These are phyloP conservation scores for Eupithecia abbreviata DNA, from an alignment of 2,888 invertebrate species.

Conservation along the genomic window DNA sequence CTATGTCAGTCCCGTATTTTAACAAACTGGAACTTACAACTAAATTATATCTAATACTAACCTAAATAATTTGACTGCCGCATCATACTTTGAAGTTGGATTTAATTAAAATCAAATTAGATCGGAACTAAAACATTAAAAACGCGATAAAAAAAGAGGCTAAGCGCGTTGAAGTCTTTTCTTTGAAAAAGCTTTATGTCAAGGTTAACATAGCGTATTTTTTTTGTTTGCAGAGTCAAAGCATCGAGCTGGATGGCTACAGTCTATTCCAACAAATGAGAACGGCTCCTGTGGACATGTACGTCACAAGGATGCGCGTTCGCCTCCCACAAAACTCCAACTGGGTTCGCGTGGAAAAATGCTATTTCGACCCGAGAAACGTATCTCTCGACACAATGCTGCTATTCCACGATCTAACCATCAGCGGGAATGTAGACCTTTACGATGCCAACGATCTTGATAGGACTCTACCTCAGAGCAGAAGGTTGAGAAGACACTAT, in stretches of 20 bases:
- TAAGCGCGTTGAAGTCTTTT: slow-evolving; percentile 29
- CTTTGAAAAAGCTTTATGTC: background rate
- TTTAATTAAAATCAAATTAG: background rate
- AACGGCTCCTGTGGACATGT: slow-evolving; percentile 87
- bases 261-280: slow-evolving; percentile 86
- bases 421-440: slow-evolving; percentile 89
- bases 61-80: too few relatives aligned
- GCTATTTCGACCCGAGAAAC: slow-evolving; percentile 89
- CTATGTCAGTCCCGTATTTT: too few relatives aligned
- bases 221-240: slow-evolving; percentile 66
- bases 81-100: background rate
- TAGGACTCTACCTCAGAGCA: slow-evolving; percentile 61
- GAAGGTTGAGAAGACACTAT: slow-evolving; percentile 66
- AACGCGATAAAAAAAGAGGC: background rate
- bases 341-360: slow-evolving; percentile 90
- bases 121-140: slow-evolving; percentile 4
- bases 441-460: slow-evolving; percentile 74
- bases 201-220: too few relatives aligned
- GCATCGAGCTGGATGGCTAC: slow-evolving; percentile 85
- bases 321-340: slow-evolving; percentile 86
- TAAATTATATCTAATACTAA: too few relatives aligned
- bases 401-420: slow-evolving; percentile 90
- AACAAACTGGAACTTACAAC: too few relatives aligned
- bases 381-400: slow-evolving; percentile 90
- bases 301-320: slow-evolving; percentile 87